phyloP scores from a whole-genome alignment of 2,113 vertebrate species.

The Cacatua alba region DNA sequence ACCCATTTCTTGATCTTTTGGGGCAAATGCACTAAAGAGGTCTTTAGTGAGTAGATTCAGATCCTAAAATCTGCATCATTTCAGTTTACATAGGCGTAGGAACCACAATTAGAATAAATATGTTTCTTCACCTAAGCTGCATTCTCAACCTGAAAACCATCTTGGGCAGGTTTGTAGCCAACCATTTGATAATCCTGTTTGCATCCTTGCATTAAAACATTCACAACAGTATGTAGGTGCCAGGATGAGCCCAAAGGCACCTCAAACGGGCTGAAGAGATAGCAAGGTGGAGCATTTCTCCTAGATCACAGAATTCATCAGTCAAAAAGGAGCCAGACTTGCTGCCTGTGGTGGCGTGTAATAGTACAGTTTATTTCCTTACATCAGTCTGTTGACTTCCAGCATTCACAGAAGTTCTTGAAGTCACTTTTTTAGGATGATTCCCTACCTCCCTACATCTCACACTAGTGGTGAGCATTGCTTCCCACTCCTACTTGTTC shows the following conservation, averaged over 20 bases:
- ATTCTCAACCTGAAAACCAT: neutral
- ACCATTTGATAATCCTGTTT: neutral
- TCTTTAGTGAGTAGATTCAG: neutral
- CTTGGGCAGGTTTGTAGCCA: neutral
- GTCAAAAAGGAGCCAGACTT: neutral
- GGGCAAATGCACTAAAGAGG: neutral
- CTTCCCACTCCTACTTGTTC: neutral
- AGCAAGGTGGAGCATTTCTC: neutral
- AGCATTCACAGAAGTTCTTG: neutral
- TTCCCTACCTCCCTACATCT: rapidly evolving
- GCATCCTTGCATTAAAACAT: neutral
- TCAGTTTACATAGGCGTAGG: neutral
- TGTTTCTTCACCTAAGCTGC: neutral
- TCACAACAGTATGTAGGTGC: neutral
- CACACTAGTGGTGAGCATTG: neutral
- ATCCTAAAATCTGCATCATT: neutral
- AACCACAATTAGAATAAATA: neutral
- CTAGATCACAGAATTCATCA: neutral
- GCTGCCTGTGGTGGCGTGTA: rapidly evolving
- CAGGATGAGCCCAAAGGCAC: neutral
- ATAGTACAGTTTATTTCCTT: neutral
- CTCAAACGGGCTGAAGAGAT: neutral
- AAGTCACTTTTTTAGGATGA: neutral
- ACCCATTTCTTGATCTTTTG: neutral
- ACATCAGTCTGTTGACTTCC: neutral